Conservation (phyloP, 2,113 vertebrate genomes). For the Colius striatus region DNA sequence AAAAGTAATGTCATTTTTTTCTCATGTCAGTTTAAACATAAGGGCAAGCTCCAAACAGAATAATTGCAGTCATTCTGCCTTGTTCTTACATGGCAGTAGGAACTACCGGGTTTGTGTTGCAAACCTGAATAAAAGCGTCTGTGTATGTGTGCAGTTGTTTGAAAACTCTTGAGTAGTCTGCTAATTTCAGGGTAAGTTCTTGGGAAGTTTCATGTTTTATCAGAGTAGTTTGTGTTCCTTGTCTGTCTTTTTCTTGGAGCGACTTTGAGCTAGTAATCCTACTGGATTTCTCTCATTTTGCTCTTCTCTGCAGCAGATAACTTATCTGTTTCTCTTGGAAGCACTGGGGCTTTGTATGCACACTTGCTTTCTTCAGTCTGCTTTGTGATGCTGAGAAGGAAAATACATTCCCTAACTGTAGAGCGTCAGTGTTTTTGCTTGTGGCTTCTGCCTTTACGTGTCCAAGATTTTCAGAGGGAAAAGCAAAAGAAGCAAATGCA, state of each 20-base stretch:
- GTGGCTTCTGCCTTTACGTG: background rate
- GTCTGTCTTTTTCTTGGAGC: background rate
- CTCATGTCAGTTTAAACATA: background rate
- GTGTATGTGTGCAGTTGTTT: background rate
- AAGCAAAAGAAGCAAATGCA: background rate
- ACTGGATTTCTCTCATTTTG: background rate
- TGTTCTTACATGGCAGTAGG: background rate
- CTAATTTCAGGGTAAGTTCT: background rate
- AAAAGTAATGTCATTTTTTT: background rate
- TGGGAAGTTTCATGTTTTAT: background rate
- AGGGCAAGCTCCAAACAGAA: background rate
- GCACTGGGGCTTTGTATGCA: background rate
- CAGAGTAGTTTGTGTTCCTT: background rate
- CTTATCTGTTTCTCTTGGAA: constrained; percentile 13
- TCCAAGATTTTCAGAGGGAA: background rate
- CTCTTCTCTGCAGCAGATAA: background rate
- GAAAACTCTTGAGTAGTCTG: background rate
- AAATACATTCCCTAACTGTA: background rate
- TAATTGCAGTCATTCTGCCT: fast-evolving
- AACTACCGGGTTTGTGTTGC: background rate
- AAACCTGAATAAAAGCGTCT: background rate
- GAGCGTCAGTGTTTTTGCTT: background rate
- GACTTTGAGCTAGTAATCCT: background rate
- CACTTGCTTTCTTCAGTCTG: background rate
- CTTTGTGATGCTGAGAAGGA: background rate